phyloP scores from a whole-genome alignment of 2,888 invertebrate genomes.

The Spicauda simplicius region DNA sequence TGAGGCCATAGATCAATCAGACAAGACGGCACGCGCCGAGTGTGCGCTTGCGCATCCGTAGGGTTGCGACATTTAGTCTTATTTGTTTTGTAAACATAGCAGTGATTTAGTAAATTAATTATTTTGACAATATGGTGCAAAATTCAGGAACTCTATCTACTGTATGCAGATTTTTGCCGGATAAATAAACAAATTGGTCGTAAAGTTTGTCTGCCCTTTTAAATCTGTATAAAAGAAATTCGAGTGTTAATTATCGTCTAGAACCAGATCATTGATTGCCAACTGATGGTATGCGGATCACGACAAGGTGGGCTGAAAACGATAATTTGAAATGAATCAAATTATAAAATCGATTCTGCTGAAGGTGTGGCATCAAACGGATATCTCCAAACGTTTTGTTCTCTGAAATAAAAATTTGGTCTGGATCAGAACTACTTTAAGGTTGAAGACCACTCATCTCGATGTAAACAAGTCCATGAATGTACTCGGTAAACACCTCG shows the following conservation, averaged over 20 bases:
- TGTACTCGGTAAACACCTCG: constrained; percentile 6
- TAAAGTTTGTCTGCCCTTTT: neutral
- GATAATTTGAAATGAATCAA: too few relatives aligned
- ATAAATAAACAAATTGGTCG: constrained; percentile 7
- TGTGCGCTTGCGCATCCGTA: constrained; percentile 46
- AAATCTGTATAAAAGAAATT: neutral
- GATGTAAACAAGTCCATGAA: neutral
- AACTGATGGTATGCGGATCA: neutral
- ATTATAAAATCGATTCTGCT: neutral
- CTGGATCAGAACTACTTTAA: neutral
- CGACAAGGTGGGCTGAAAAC: neutral
- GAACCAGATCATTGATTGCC: neutral
- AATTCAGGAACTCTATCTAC: too few relatives aligned
- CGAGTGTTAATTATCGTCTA: neutral
- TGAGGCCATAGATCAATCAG: constrained; percentile 64
- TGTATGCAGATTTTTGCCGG: constrained; percentile 12
- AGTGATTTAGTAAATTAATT: too few relatives aligned
- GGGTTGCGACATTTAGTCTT: constrained; percentile 36
- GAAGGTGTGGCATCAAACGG: neutral
- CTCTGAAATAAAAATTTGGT: neutral
- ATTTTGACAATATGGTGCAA: too few relatives aligned
- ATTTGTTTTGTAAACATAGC: too few relatives aligned
- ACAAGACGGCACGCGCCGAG: constrained; percentile 61
- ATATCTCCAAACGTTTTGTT: neutral
- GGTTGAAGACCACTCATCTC: neutral